Conservation (phyloP, 2,888 invertebrate genomes). For the Lasioglossum pauxillum region DNA sequence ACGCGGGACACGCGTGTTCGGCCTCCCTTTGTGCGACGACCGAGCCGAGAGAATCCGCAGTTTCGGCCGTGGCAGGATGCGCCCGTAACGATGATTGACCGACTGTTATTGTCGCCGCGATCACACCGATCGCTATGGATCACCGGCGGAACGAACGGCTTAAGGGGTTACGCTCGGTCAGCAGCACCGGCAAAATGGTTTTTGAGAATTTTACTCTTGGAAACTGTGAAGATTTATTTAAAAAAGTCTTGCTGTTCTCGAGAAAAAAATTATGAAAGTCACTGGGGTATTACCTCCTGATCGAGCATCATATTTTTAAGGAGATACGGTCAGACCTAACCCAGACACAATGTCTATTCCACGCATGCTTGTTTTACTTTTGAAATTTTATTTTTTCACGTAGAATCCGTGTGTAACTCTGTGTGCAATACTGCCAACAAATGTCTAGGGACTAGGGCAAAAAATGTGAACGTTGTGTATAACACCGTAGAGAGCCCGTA, state of each 20-base stretch:
- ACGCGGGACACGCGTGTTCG: conserved; percentile 23
- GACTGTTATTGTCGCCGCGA: conserved; percentile 53
- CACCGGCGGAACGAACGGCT: neutral
- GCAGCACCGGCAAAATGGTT: neutral
- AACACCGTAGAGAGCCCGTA: neutral
- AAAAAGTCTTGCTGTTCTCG: neutral
- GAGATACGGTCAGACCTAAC: neutral
- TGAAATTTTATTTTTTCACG: neutral
- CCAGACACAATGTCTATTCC: no score
- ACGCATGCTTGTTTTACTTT: neutral
- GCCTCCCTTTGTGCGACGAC: conserved; percentile 32
- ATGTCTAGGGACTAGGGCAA: neutral
- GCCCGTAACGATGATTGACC: conserved; percentile 68
- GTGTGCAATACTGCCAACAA: neutral
- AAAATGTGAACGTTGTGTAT: neutral
- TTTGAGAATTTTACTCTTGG: neutral
- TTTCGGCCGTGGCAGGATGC: conserved; percentile 52
- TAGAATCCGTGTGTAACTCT: neutral
- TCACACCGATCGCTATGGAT: neutral
- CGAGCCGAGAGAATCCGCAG: conserved; percentile 38
- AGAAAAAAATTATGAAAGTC: no score
- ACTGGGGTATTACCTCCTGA: no score
- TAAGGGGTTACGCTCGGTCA: neutral
- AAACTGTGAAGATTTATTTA: neutral
- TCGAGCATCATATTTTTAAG: neutral